phyloP scores from a whole-genome alignment of 2,113 vertebrate species.

The Saccopteryx leptura region DNA sequence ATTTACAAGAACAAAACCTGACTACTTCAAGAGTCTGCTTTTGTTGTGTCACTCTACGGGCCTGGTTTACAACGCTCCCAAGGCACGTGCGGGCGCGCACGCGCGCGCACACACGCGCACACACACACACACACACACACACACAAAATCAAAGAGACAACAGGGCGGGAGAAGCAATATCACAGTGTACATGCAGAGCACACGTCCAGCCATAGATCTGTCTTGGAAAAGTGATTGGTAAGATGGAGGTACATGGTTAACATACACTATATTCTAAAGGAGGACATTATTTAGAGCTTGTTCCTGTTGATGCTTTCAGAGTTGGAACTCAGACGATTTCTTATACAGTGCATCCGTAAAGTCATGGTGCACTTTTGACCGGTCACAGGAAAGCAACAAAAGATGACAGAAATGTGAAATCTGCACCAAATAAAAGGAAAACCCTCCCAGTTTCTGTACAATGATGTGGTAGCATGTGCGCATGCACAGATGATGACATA shows the following conservation, averaged over 20 bases:
- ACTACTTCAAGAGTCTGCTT: constrained; percentile 40
- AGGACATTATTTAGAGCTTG: constrained; percentile 65
- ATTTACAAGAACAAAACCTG: constrained; percentile 68
- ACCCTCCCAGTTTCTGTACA: too few relatives aligned
- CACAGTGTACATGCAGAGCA: neutral
- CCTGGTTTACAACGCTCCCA: neutral
- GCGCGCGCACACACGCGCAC: too few relatives aligned
- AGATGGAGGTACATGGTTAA: constrained; percentile 19
- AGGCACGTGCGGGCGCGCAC: neutral
- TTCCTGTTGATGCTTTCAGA: constrained; percentile 68
- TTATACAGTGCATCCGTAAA: neutral
- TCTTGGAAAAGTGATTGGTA: constrained; percentile 51
- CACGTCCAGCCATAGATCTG: neutral
- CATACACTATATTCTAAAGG: constrained; percentile 31
- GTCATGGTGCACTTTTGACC: too few relatives aligned
- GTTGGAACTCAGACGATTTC: constrained; percentile 24
- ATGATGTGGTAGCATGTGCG: too few relatives aligned
- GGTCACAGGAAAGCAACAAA: too few relatives aligned
- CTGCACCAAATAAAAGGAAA: too few relatives aligned
- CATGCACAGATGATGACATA: too few relatives aligned
- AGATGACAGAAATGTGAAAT: too few relatives aligned
- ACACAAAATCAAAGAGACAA: neutral
- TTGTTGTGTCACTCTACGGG: constrained; percentile 45
- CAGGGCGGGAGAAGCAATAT: too few relatives aligned
- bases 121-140: neutral